A percentile compares a stretch with the other conserved stretches of the same genome.
Conservation (phyloP, 1,140 invertebrate genomes). For the Eupeodes corollae region DNA sequence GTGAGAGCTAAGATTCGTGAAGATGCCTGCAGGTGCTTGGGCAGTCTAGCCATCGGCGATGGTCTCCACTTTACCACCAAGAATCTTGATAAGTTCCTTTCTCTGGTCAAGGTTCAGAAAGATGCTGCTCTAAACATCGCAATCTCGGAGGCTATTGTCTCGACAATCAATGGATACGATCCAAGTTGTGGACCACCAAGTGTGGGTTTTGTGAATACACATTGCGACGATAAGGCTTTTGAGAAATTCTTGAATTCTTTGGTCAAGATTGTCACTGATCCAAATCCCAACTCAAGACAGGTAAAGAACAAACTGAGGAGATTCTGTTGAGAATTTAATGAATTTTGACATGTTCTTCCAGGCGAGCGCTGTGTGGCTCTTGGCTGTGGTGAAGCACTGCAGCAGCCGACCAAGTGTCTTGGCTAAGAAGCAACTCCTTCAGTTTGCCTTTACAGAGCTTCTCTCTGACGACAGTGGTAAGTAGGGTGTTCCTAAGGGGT, state of each 20-base stretch:
- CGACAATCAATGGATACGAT: slow-evolving; percentile 39
- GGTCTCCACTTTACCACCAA: slow-evolving; percentile 28
- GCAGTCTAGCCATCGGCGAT: slow-evolving; percentile 33
- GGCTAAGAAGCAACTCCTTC: slow-evolving; percentile 53
- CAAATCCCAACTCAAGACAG: slow-evolving; percentile 79
- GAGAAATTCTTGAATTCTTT: slow-evolving; percentile 58
- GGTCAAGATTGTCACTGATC: slow-evolving; percentile 52
- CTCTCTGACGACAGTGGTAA: slow-evolving; percentile 81
- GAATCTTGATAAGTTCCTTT: slow-evolving; percentile 29
- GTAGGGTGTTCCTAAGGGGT: slow-evolving; percentile 9
- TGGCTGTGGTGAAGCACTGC: slow-evolving; percentile 72
- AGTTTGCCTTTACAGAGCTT: slow-evolving; percentile 77
- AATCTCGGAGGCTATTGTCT: slow-evolving; percentile 32
- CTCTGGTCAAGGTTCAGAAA: slow-evolving; percentile 27
- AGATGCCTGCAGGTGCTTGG: slow-evolving; percentile 31
- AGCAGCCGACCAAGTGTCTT: slow-evolving; percentile 53
- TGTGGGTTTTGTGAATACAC: slow-evolving; percentile 46
- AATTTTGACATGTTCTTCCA: slow-evolving; percentile 30
- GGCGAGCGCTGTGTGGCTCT: slow-evolving; percentile 60
- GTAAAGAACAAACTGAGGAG: slow-evolving; percentile 34
- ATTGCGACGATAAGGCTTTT: slow-evolving; percentile 45
- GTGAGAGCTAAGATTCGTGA: slow-evolving; percentile 28
- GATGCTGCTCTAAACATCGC: slow-evolving; percentile 35
- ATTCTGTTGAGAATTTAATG: background rate
- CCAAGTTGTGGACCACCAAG: slow-evolving; percentile 41